Conservation (phyloP, 1,140 invertebrate species). For the Diploscapter pachys region DNA sequence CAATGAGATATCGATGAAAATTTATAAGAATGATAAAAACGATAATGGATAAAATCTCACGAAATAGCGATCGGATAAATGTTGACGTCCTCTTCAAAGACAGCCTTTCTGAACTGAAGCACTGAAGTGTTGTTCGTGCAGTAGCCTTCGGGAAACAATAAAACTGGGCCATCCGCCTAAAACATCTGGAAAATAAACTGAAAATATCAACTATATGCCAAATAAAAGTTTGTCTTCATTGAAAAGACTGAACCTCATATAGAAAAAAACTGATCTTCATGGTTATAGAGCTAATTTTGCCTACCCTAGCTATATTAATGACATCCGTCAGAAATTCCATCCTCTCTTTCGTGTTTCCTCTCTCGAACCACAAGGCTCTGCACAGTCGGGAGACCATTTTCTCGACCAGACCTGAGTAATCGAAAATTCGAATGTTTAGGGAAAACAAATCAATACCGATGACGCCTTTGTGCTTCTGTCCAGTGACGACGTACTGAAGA, state of each 20-base stretch:
- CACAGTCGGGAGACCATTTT: slow-evolving; percentile 26
- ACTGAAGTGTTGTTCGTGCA: slow-evolving; percentile 36
- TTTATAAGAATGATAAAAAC: no score
- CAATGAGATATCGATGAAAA: no score
- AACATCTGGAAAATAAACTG: neutral
- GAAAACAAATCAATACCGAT: no score
- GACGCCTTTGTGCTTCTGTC: slow-evolving; percentile 37
- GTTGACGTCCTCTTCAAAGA: slow-evolving; percentile 24
- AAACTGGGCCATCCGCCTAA: slow-evolving; percentile 24
- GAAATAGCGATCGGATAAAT: slow-evolving; percentile 36
- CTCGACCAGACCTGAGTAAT: slow-evolving; percentile 13
- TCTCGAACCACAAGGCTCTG: slow-evolving; percentile 18
- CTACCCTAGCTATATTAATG: slow-evolving; percentile 1
- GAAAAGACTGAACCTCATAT: neutral
- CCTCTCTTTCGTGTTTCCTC: slow-evolving; percentile 2
- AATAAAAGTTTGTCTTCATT: neutral
- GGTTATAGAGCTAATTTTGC: neutral
- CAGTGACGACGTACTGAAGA: slow-evolving; percentile 31
- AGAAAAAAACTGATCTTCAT: neutral
- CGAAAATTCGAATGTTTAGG: no score
- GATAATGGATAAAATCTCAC: no score
- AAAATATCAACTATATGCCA: neutral
- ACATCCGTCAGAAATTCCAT: slow-evolving; percentile 6
- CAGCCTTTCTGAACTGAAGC: slow-evolving; percentile 36
- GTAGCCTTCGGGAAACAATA: slow-evolving; percentile 38